Evolutionary conservation across 2,888 invertebrate species (phyloP).

Genomic region (Nephrocerus scutellatus): DNA sequence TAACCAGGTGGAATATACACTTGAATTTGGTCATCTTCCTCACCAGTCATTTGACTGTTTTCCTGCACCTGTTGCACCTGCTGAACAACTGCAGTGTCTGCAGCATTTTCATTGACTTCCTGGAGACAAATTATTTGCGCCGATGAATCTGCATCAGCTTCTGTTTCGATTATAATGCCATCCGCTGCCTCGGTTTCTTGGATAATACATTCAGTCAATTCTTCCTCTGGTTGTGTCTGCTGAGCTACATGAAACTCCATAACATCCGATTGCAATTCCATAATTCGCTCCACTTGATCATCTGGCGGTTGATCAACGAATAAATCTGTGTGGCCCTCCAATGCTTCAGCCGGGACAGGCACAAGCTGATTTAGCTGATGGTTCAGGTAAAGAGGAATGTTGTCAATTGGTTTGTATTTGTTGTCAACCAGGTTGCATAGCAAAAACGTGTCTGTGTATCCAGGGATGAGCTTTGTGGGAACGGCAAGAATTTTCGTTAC

Average conservation of each 20-base stretch:
- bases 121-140: slow-evolving; percentile 6
- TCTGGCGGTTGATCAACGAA: too few species aligned
- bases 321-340: too few species aligned
- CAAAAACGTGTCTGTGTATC: slow-evolving; percentile 66
- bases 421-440: slow-evolving; percentile 56
- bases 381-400: slow-evolving; percentile 48
- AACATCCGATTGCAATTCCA: too few species aligned
- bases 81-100: slow-evolving; percentile 1
- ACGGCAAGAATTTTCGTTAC: slow-evolving; percentile 56
- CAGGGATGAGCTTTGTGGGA: slow-evolving; percentile 66
- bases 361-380: slow-evolving; percentile 36
- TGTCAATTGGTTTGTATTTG: slow-evolving; percentile 64
- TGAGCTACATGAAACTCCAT: too few species aligned
- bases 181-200: slow-evolving; percentile 2
- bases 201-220: slow-evolving; percentile 7
- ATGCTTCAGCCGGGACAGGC: slow-evolving; percentile 34
- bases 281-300: too few species aligned
- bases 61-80: slow-evolving; percentile 3
- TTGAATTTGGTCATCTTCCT: not conserved
- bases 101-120: slow-evolving; percentile 4
- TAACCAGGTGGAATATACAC: not conserved
- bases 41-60: too few species aligned
- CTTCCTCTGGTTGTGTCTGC: slow-evolving; percentile 20
- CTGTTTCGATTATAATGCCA: slow-evolving; percentile 4
- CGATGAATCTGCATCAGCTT: slow-evolving; percentile 6